Base-by-base conservation (phyloP, 2,113 vertebrate genomes). In the Zapornia atra region DNA sequence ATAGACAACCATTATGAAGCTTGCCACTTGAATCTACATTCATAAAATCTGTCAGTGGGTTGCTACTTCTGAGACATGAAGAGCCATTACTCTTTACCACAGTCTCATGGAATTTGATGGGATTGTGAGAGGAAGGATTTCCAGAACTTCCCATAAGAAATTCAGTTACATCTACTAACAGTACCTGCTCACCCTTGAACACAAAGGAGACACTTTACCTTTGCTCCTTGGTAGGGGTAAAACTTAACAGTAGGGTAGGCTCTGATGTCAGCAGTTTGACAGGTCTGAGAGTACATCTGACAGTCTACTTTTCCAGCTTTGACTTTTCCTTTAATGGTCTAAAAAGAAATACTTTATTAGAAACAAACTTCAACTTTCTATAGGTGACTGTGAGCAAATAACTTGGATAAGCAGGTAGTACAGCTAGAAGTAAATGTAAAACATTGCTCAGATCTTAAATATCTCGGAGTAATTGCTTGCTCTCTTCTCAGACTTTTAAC, bases 281-380 rank as follows among this genome's bases (percentile, higher is more conserved):
- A 99, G 16, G 95, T 98, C 9, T 99, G 98, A 53, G 97, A 93
- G 82, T 99, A 97, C 9, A 98, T 98, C 94, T 99, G 99, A 93
- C 99, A 99, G 98, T 99, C 99, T 50, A 99, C 96, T 96, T 99
- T 99, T 29, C 99, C 99, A 66, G 99, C 98, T 85, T 98, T 98
- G 36, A 99, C 98, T 86, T 98, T 98, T 60, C 99, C 99, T 98
- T 99, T 99, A 68, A 99, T 19, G 0, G 98, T 97, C 99, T 99
- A 95, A 96, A 96, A 96, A 85, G 92, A 94, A 92, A 92, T 5
- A 7, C 40, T 46, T 77, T 72, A 66, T 92, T 38, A 92, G 79
- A 88, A 91, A 82, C 12, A 77, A 56, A 87, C 14, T n/a, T 44
- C 15, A 69, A 13, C 12, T 65, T 88, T 77, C n/a, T 12, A 48